Conservation (phyloP, 37 sponge, comb jelly and placozoan species). For the Hormiphora californensis region DNA sequence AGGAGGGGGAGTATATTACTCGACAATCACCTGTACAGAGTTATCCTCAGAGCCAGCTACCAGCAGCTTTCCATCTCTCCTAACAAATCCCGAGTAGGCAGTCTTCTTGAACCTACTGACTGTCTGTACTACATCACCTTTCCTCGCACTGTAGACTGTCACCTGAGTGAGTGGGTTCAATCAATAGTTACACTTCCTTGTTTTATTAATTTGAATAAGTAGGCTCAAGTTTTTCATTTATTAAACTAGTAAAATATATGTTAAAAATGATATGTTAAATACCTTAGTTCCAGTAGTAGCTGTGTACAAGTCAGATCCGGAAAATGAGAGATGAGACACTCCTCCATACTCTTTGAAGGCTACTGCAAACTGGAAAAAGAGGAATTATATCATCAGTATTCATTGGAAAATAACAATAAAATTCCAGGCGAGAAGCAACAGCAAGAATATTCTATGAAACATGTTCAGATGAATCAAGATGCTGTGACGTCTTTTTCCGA, state of each 20-base stretch:
- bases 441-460: too few relatives aligned
- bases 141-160: constrained; percentile 64
- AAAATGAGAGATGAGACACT: constrained; percentile 69
- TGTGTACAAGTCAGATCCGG: constrained; percentile 75
- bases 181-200: neutral
- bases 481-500: too few relatives aligned
- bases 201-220: neutral
- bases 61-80: constrained; percentile 79
- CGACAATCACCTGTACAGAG: constrained; percentile 74
- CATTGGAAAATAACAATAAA: too few relatives aligned
- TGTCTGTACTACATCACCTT: constrained; percentile 63
- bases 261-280: neutral
- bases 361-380: constrained; percentile 64
- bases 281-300: constrained; percentile 81
- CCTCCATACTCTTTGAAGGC: constrained; percentile 68
- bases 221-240: neutral
- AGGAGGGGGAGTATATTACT: too few relatives aligned
- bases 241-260: neutral
- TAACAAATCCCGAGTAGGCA: constrained; percentile 71
- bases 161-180: constrained; percentile 59
- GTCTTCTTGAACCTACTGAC: constrained; percentile 75
- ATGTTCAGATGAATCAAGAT: too few relatives aligned
- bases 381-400: too few relatives aligned
- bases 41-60: constrained; percentile 81
- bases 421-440: too few relatives aligned